A percentile compares a stretch with the other conserved stretches of the same genome.
These are phyloP conservation scores for Diarsia dahlii DNA, from an alignment of 2,888 invertebrate species.

Conservation along the genomic window DNA sequence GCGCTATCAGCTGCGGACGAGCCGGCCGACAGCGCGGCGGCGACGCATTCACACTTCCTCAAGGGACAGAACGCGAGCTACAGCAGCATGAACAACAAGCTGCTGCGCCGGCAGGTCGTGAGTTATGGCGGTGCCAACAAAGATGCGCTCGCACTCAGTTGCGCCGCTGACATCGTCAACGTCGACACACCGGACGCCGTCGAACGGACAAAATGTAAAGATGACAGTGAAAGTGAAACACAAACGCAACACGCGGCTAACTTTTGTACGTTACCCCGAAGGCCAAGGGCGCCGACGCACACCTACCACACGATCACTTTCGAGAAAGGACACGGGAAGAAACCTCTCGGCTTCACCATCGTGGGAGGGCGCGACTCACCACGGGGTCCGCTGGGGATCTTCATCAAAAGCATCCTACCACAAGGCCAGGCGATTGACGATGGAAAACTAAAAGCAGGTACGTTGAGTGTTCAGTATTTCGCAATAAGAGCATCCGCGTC, in stretches of 20 bases:
- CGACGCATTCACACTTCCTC: slow-evolving; percentile 91
- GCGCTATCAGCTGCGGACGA: slow-evolving; percentile 87
- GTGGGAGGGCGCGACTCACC: slow-evolving; percentile 97
- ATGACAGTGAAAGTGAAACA: slow-evolving; percentile 83
- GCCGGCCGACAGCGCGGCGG: slow-evolving; percentile 80
- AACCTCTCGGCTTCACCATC: slow-evolving; percentile 97
- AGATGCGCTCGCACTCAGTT: slow-evolving; percentile 85
- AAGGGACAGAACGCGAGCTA: slow-evolving; percentile 91
- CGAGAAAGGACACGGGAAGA: slow-evolving; percentile 95
- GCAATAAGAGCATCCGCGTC: slow-evolving; percentile 5
- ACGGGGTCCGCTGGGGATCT: slow-evolving; percentile 96
- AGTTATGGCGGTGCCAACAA: slow-evolving; percentile 89
- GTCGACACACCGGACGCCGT: slow-evolving; percentile 83
- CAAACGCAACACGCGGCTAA: slow-evolving; percentile 90
- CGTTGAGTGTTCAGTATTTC: slow-evolving; percentile 54
- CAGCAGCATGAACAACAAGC: slow-evolving; percentile 92
- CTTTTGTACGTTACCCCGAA: slow-evolving; percentile 94
- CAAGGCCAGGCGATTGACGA: slow-evolving; percentile 96
- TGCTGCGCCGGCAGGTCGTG: slow-evolving; percentile 90
- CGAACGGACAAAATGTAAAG: slow-evolving; percentile 80
- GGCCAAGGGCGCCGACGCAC: slow-evolving; percentile 93
- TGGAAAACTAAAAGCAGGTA: slow-evolving; percentile 95
- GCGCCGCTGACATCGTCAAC: slow-evolving; percentile 83
- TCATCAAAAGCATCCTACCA: slow-evolving; percentile 95
- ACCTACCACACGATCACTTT: slow-evolving; percentile 94